Conservation (phyloP, 2,113 vertebrate genomes). For the human (Homo sapiens) region DNA sequence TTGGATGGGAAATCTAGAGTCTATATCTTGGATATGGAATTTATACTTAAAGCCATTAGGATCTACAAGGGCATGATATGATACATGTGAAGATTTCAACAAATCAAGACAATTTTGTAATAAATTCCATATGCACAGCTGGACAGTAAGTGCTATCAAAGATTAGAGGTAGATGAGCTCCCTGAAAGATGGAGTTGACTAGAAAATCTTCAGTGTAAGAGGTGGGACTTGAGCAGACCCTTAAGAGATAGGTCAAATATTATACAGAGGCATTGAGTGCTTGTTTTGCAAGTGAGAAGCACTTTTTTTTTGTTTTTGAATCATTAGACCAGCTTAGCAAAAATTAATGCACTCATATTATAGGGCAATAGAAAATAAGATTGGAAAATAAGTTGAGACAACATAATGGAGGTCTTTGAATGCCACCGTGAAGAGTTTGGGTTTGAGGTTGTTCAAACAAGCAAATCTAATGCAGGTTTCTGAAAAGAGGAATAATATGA, state of each 20-base stretch:
- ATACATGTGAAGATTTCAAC: background rate
- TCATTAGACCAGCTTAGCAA: background rate
- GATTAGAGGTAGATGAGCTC: background rate
- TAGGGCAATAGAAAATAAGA: background rate
- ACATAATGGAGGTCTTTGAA: background rate
- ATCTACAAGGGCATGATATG: background rate
- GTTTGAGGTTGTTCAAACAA: background rate
- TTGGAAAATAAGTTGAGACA: background rate
- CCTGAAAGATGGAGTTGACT: background rate
- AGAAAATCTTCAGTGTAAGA: background rate
- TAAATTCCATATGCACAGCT: background rate
- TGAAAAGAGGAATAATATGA: background rate
- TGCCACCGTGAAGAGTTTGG: background rate
- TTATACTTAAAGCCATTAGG: background rate
- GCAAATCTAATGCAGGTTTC: background rate
- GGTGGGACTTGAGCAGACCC: background rate
- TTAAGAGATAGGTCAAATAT: background rate
- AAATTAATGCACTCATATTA: background rate
- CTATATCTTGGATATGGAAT: background rate
- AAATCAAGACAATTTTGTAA: background rate
- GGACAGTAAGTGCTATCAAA: background rate
- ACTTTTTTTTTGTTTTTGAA: background rate
- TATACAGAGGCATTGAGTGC: background rate
- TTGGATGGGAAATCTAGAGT: background rate
- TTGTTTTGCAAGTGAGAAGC: constrained; percentile 1